Base-by-base conservation (phyloP, 2,797 vertebrate species). In the Xenops minutus region DNA sequence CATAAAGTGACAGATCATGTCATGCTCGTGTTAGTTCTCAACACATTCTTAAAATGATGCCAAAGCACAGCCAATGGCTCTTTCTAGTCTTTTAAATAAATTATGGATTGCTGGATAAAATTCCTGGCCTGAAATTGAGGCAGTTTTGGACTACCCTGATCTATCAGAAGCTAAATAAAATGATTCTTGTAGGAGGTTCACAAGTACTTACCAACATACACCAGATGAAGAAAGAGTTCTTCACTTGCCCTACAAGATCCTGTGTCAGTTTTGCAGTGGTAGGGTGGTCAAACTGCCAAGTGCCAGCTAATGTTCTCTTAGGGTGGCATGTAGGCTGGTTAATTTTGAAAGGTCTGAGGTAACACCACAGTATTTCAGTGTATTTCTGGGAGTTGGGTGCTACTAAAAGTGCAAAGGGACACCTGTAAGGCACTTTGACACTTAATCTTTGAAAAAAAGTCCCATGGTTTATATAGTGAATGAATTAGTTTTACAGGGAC, bases 241-340 rank as follows among this genome's bases (percentile, higher is more conserved):
- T 56, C 34, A 66, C 36, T 52, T 68, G 37, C 26, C 55, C 56
- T 66, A 13, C n/a, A 61, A 46, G 23, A 30, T 49, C 20, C 51
- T 36, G 10, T 26, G 27, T 49, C 37, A 68, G 6, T 81, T 69
- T 7, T 68, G 37, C 74, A 76, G 41, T 12, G 21, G 14, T 41
- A 80, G n/a, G 30, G 8, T 18, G 34, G 37, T 79, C 27, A 43
- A 6, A 73, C n/a, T 5, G 49, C 39, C 24, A 6, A 73, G 30
- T 5, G 49, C 41, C 24, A 8, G 22, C 21, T 36, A 0, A 26
- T 0, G 0, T 51, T 34, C 29, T 52, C 36, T 72, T 24, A 1
- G 9, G 29, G 20, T 56, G 51, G 37, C 3, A 3, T 3, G 2
- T 2, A 13, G 12, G 18, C 75, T 39, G 49, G 20, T 46, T 68